These are phyloP conservation scores for Napeogenes sylphis DNA, from an alignment of 2,888 invertebrate genomes.

Conservation along the genomic window DNA sequence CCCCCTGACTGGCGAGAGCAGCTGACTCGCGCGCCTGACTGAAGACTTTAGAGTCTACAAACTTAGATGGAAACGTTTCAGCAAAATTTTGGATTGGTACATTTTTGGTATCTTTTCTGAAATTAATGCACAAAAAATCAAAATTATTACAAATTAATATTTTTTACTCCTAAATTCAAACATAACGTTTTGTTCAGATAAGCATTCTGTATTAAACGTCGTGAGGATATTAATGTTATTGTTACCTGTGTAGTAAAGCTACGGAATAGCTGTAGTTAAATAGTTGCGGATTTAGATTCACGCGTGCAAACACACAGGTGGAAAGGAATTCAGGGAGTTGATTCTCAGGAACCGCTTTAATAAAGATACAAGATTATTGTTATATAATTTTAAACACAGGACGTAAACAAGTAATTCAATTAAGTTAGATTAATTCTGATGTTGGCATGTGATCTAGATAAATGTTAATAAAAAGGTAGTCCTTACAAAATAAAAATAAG, in stretches of 20 bases:
- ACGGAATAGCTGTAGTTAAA: slow-evolving; percentile 89
- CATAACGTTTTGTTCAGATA: too few relatives aligned
- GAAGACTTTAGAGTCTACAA: slow-evolving; percentile 79
- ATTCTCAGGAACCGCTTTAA: slow-evolving; percentile 59
- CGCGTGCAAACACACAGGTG: slow-evolving; percentile 82
- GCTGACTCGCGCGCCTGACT: slow-evolving; percentile 76
- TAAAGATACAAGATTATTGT: slow-evolving; percentile 6
- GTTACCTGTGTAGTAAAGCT: slow-evolving; percentile 83
- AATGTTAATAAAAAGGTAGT: too few relatives aligned
- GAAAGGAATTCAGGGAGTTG: slow-evolving; percentile 81
- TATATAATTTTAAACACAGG: neutral
- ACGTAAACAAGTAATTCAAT: too few relatives aligned
- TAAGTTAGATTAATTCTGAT: too few relatives aligned
- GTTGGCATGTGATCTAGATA: too few relatives aligned
- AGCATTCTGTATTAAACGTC: too few relatives aligned
- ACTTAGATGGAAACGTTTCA: slow-evolving; percentile 82
- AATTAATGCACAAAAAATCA: slow-evolving; percentile 20
- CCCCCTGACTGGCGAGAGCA: slow-evolving; percentile 60
- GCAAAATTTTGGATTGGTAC: slow-evolving; percentile 79
- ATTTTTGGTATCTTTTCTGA: slow-evolving; percentile 76
- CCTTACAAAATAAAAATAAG: too few relatives aligned
- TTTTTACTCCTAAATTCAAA: too few relatives aligned
- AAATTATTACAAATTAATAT: too few relatives aligned
- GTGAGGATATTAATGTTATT: too few relatives aligned
- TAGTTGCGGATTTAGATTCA: slow-evolving; percentile 86